Conservation (phyloP, 1,140 invertebrate genomes). For the Megalopta genalis region DNA sequence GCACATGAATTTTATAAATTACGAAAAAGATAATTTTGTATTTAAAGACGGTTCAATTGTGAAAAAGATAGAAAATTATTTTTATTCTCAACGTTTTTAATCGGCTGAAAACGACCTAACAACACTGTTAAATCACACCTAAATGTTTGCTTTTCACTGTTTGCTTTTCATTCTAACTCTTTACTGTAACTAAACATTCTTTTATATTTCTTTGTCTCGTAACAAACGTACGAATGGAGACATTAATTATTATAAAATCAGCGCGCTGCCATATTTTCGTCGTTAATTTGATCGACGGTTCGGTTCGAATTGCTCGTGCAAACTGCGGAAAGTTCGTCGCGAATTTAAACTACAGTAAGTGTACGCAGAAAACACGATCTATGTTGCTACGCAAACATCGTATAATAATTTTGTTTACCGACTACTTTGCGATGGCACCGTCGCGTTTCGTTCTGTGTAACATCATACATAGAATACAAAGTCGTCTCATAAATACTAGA, state of each 20-base stretch:
- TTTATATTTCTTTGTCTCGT: too few relatives aligned
- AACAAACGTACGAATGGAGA: too few relatives aligned
- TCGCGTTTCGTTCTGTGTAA: neutral
- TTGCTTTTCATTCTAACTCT: too few relatives aligned
- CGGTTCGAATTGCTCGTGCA: neutral
- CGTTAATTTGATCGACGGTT: neutral
- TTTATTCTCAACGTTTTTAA: too few relatives aligned
- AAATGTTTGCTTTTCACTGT: too few relatives aligned
- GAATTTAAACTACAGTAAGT: slow-evolving; percentile 28
- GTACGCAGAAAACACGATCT: slow-evolving; percentile 6
- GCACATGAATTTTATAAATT: too few relatives aligned
- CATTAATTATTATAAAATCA: neutral
- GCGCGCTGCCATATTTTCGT: neutral
- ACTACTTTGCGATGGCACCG: neutral
- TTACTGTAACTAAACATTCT: too few relatives aligned
- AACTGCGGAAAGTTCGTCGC: slow-evolving; percentile 17
- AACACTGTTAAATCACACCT: too few relatives aligned
- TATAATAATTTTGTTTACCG: slow-evolving; percentile 31
- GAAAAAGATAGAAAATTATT: too few relatives aligned
- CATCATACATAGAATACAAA: slow-evolving; percentile 4
- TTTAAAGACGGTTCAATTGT: too few relatives aligned
- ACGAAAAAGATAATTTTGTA: too few relatives aligned
- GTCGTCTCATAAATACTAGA: slow-evolving; percentile 9
- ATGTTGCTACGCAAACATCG: slow-evolving; percentile 25
- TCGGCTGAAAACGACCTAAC: too few relatives aligned